Base-by-base conservation (phyloP, 1,140 invertebrate species). In the Cherax destructor region DNA sequence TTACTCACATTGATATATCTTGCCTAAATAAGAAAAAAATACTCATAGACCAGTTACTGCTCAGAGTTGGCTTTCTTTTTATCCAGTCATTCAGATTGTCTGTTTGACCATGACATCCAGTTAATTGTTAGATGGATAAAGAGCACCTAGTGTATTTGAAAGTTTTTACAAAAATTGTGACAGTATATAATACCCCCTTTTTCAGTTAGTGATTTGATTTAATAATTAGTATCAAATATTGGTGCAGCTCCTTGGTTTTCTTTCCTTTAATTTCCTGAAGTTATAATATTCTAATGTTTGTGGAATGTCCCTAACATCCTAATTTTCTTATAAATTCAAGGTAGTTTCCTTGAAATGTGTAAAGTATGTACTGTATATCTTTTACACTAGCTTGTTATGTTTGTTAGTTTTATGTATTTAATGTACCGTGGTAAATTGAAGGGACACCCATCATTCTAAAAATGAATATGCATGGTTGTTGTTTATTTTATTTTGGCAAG, bases 171-270 rank as follows among this genome's bases (percentile, higher is more conserved):
- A 41, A 41, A 41, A 41, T 41, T 41, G 30, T 41, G 30, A 41
- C 30, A 41, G 30, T 41, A 2, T 41, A 41, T 41, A 41, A 41
- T 41, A 41, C 30, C 30, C 30, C 13, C 52, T 56, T 56, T 9
- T 56, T 56, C 52, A 10, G 69, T 9, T 7, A 30, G 69, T 74
- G 4, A 30, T n/a, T 30, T 74, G 24, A 21, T 30, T 69, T 4
- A 56, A 69, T 69, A n/a, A 69, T 18, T n/a, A 69, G 65, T 56
- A 56, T 13, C 9, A 69, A 18, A 18, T 69, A 21, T 9, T 74
- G 24, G 30, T 30, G 79, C 5, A 78, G 50, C 77, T 87, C 85
- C 77, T 87, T 87, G 85, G 85, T 79, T 59, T 78, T 87, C 76
- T 59, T 47, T 77, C 24, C 49, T 79, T 59, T 47, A 9, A 50